A percentile compares a stretch with the other conserved stretches of the same genome.
These are phyloP conservation scores for Portevinia maculata DNA, from an alignment of 2,888 invertebrate genomes.

Conservation along the genomic window DNA sequence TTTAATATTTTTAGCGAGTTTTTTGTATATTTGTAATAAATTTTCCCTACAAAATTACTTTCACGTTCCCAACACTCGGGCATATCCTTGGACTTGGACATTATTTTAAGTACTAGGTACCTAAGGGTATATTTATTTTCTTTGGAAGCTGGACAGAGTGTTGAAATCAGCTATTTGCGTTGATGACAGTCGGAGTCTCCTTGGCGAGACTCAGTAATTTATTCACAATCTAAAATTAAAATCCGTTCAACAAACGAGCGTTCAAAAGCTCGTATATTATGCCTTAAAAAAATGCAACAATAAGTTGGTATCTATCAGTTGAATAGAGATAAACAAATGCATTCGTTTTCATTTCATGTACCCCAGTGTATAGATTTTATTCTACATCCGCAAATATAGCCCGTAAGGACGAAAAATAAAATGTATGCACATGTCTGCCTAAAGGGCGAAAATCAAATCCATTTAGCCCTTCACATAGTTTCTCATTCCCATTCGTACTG, in stretches of 20 bases:
- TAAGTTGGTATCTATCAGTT: slow-evolving; percentile 55
- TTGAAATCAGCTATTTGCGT: slow-evolving; percentile 18
- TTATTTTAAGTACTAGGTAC: slow-evolving; percentile 27
- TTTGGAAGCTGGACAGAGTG: neutral
- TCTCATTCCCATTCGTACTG: slow-evolving; percentile 17
- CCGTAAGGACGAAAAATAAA: slow-evolving; percentile 63
- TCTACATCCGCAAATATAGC: slow-evolving; percentile 45
- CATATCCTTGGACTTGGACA: slow-evolving; percentile 17
- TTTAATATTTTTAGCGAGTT: slow-evolving; percentile 47
- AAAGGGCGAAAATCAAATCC: slow-evolving; percentile 69
- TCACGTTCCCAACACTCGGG: slow-evolving; percentile 28
- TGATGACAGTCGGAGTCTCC: slow-evolving; percentile 27
- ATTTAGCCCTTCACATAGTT: slow-evolving; percentile 55
- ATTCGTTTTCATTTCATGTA: slow-evolving; percentile 44
- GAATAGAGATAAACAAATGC: slow-evolving; percentile 13
- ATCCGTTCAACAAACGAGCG: slow-evolving; percentile 50
- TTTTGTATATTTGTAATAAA: slow-evolving; percentile 49
- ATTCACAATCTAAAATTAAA: slow-evolving; percentile 66
- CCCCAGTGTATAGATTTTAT: slow-evolving; percentile 11
- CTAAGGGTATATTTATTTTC: no score
- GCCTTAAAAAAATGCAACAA: neutral
- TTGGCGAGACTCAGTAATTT: slow-evolving; percentile 50
- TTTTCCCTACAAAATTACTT: slow-evolving; percentile 58
- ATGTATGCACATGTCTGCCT: slow-evolving; percentile 70
- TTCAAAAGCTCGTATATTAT: slow-evolving; percentile 12